phyloP scores from a whole-genome alignment of 1,140 invertebrate genomes.

The Sarcophaga peregrina region DNA sequence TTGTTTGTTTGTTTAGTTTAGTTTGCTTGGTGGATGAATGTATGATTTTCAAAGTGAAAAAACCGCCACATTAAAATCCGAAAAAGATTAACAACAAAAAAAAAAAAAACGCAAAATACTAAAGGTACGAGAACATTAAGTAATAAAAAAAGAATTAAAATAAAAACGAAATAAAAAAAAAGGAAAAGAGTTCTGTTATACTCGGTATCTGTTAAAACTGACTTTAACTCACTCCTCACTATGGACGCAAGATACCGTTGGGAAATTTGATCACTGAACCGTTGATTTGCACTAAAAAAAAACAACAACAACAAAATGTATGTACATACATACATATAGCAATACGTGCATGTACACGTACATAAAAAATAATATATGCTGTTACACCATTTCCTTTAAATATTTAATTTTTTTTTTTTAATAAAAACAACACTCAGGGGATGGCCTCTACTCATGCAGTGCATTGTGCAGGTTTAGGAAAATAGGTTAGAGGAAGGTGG shows the following conservation, averaged over 20 bases:
- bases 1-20: background rate
- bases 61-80: slow-evolving; percentile 30
- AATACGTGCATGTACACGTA: too few relatives aligned
- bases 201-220: slow-evolving; percentile 22
- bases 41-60: slow-evolving; percentile 35
- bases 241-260: slow-evolving; percentile 28
- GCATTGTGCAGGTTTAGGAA: too few relatives aligned
- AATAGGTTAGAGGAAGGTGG: too few relatives aligned
- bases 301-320: too few relatives aligned
- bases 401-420: background rate
- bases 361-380: background rate
- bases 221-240: slow-evolving; percentile 21
- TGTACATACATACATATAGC: too few relatives aligned
- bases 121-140: background rate
- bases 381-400: background rate
- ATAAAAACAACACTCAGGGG: too few relatives aligned
- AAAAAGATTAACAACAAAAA: background rate
- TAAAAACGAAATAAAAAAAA: background rate
- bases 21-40: slow-evolving; percentile 8
- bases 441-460: too few relatives aligned
- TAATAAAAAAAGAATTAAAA: background rate
- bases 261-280: slow-evolving; percentile 38
- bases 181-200: slow-evolving; percentile 28
- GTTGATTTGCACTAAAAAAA: slow-evolving; percentile 14
- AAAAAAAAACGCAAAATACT: background rate